Conservation (phyloP, 2,113 vertebrate genomes). For the Sorex araneus region DNA sequence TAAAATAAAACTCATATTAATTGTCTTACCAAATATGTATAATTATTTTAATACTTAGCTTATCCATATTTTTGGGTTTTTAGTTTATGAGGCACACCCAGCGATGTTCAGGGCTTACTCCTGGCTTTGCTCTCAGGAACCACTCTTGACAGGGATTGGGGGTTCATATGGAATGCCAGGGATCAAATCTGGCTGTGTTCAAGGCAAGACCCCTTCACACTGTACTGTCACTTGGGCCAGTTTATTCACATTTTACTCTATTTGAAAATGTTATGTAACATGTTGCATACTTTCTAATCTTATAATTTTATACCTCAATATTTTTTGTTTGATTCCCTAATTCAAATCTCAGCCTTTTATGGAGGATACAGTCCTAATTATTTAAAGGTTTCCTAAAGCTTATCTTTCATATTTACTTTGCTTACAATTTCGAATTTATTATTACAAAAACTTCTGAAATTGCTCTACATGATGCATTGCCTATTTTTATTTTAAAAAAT, state of each 20-base stretch:
- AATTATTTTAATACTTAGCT: neutral
- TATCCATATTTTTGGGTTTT: no score
- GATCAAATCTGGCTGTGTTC: no score
- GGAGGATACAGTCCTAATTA: neutral
- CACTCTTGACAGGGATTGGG: no score
- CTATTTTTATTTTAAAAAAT: slow-evolving; percentile 45
- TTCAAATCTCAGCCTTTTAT: neutral
- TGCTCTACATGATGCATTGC: slow-evolving; percentile 32
- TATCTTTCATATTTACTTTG: slow-evolving; percentile 42
- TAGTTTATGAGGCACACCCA: no score
- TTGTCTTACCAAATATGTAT: slow-evolving; percentile 19
- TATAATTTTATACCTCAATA: slow-evolving; percentile 13
- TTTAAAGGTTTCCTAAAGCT: slow-evolving; percentile 25
- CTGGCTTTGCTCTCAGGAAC: no score
- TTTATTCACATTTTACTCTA: neutral
- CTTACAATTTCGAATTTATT: slow-evolving; percentile 51
- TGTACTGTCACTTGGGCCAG: no score
- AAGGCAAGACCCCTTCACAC: no score
- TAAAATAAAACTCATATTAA: neutral
- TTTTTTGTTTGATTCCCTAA: slow-evolving; percentile 16
- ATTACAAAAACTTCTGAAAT: slow-evolving; percentile 36
- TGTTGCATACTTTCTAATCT: slow-evolving; percentile 8
- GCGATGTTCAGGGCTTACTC: no score
- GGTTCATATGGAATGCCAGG: no score
- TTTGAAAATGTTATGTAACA: neutral